These are phyloP conservation scores for Corythornis cristatus DNA, from an alignment of 2,113 vertebrate genomes.

Conservation along the genomic window DNA sequence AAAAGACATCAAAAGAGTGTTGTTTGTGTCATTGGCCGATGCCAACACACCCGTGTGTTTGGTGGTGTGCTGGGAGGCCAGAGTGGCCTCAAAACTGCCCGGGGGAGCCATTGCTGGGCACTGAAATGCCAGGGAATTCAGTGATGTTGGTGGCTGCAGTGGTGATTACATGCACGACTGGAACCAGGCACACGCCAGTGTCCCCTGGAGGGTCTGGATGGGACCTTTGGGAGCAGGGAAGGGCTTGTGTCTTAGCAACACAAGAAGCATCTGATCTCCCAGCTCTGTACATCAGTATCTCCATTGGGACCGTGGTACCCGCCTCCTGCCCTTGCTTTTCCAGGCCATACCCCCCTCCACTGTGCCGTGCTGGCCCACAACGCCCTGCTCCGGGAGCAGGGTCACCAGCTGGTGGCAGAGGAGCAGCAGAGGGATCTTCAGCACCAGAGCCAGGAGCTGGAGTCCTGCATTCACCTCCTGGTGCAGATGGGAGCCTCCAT, in stretches of 20 bases:
- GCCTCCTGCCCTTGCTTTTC: fast-evolving
- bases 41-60: fast-evolving
- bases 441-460: slow-evolving; percentile 30
- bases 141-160: neutral
- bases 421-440: slow-evolving; percentile 26
- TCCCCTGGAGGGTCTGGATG: neutral
- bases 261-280: neutral
- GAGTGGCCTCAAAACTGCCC: neutral
- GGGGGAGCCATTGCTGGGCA: fast-evolving
- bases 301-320: fast-evolving
- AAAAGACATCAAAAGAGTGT: neutral
- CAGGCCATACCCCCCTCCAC: slow-evolving; percentile 66
- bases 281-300: fast-evolving
- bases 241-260: neutral
- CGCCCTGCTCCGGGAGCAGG: slow-evolving; percentile 5
- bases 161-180: fast-evolving
- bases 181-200: fast-evolving
- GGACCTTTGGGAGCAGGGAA: neutral
- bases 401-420: neutral
- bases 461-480: slow-evolving; percentile 61
- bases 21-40: neutral
- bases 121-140: too few relatives aligned
- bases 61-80: neutral
- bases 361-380: slow-evolving; percentile 69
- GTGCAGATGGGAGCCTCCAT: slow-evolving; percentile 65